Evolutionary conservation across 2,888 invertebrate genomes (phyloP).

Genomic region (Cheilosia pagana): DNA sequence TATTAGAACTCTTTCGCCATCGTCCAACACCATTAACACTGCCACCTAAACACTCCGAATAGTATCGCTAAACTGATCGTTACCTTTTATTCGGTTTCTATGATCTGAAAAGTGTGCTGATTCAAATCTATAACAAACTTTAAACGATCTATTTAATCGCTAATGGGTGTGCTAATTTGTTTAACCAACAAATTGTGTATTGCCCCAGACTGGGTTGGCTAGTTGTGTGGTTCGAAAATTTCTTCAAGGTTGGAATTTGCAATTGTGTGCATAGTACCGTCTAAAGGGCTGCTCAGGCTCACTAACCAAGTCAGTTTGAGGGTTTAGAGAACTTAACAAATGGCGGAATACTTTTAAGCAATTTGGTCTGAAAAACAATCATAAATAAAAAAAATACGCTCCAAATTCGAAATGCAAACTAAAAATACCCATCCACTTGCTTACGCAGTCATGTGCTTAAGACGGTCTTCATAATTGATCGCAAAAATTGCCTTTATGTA

Average conservation of each 20-base stretch:
- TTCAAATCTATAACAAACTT: constrained; percentile 6
- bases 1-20: constrained; percentile 24
- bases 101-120: constrained; percentile 20
- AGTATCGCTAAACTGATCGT: constrained; percentile 35
- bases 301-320: too few species aligned
- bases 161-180: constrained; percentile 42
- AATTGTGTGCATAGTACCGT: not conserved
- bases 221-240: constrained; percentile 16
- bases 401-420: not conserved
- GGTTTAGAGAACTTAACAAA: too few species aligned
- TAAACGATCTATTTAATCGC: constrained; percentile 25
- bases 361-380: too few species aligned
- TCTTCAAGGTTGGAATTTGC: constrained; percentile 44
- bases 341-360: too few species aligned
- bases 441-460: not conserved
- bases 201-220: not conserved
- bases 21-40: constrained; percentile 27
- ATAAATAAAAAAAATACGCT: too few species aligned
- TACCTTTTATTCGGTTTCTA: constrained; percentile 3
- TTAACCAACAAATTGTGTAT: constrained; percentile 36
- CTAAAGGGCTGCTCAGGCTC: not conserved
- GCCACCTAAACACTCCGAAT: constrained; percentile 2
- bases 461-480: constrained; percentile 6
- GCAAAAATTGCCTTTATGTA: not conserved
- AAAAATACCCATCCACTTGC: not conserved